Evolutionary conservation across 2,113 vertebrate genomes (phyloP).

Genomic region (Psittacus erithacus): DNA sequence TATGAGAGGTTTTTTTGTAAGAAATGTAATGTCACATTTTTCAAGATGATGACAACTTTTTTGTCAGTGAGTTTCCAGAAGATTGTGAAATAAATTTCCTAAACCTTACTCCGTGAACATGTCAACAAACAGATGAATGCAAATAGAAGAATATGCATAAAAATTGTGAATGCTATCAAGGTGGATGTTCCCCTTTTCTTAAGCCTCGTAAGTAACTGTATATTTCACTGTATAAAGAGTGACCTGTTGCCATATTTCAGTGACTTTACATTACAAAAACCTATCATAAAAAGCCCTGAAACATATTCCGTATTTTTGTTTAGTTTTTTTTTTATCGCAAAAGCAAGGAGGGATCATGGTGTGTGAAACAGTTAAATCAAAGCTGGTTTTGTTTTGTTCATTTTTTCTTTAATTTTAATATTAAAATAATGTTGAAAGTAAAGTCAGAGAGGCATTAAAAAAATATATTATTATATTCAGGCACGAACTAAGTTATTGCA

Average conservation of each 20-base stretch:
- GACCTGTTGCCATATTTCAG: not conserved
- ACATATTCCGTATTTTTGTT: not conserved
- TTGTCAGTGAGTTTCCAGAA: not conserved
- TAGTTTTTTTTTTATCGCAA: not conserved
- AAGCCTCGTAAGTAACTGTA: not conserved
- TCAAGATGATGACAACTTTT: not conserved
- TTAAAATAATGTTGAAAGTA: not conserved
- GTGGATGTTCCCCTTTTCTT: not conserved
- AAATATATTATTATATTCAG: not conserved
- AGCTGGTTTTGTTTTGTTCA: not conserved
- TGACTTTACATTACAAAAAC: rapidly evolving
- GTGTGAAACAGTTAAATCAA: not conserved
- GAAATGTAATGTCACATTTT: not conserved
- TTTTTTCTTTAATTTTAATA: not conserved
- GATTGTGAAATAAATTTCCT: not conserved
- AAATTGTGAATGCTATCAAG: not conserved
- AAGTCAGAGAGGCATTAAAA: not conserved
- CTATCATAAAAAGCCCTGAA: not conserved
- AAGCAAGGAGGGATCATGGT: not conserved
- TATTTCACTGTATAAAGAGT: not conserved
- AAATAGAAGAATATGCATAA: not conserved
- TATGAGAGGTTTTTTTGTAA: not conserved
- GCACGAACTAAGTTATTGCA: not conserved
- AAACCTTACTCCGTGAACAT: not conserved
- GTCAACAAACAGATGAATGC: not conserved